Conservation (phyloP, 2,113 vertebrate species). For the Taxidea taxus region DNA sequence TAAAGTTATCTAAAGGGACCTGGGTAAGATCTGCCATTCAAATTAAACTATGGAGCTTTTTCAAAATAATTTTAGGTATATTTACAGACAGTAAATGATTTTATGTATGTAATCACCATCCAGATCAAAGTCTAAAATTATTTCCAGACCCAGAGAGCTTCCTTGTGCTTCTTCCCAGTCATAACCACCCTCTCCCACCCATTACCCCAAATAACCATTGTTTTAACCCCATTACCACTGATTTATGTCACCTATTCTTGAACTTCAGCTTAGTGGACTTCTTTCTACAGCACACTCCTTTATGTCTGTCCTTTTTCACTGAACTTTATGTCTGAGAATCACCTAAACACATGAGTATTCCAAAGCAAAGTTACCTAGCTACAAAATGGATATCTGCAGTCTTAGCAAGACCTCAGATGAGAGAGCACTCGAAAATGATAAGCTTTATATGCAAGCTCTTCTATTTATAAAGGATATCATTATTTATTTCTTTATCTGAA, state of each 20-base stretch:
- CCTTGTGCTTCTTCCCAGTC: background rate
- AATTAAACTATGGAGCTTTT: background rate
- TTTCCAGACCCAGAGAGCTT: background rate
- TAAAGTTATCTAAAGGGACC: background rate
- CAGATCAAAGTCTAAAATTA: background rate
- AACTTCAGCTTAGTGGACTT: background rate
- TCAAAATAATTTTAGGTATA: background rate
- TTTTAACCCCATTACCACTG: background rate
- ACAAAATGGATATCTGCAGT: background rate
- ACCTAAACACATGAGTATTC: background rate
- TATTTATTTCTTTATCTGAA: background rate
- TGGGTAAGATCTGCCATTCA: slow-evolving; percentile 4
- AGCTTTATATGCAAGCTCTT: background rate
- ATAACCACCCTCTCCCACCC: background rate
- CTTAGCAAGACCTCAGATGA: background rate
- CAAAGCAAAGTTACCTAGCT: background rate
- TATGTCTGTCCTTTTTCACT: background rate
- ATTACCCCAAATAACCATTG: background rate
- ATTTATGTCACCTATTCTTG: background rate
- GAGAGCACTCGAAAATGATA: background rate
- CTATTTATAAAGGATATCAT: background rate
- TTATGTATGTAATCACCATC: background rate
- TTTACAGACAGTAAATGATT: background rate
- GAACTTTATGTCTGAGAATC: background rate
- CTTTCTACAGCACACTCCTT: background rate